Evolutionary conservation across 2,888 invertebrate species (phyloP).

Genomic region (Drosophila setosimentum): DNA sequence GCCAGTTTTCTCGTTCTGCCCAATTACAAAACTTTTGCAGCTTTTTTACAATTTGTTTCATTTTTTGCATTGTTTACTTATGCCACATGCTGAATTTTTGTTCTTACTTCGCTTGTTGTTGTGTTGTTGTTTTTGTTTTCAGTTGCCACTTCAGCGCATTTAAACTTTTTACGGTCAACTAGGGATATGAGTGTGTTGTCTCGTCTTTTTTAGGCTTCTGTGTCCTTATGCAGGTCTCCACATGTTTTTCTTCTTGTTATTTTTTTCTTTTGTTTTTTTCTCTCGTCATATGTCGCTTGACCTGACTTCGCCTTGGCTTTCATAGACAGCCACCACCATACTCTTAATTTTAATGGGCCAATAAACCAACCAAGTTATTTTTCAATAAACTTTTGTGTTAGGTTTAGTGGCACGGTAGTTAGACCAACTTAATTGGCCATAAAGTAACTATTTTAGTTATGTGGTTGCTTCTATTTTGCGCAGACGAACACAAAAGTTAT

Average conservation of each 20-base stretch:
- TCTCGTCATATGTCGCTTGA: conserved; percentile 25
- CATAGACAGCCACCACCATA: background rate
- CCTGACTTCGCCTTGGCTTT: conserved; percentile 12
- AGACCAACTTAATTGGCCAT: conserved; percentile 29
- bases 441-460: conserved; percentile 19
- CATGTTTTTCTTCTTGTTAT: background rate
- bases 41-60: conserved; percentile 46
- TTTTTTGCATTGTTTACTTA: conserved; percentile 43
- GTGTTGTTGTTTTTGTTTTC: conserved; percentile 7
- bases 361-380: conserved; percentile 35
- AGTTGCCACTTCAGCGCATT: conserved; percentile 42
- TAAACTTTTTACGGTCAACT: conserved; percentile 63
- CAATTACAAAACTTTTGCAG: conserved; percentile 54
- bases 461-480: background rate
- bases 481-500: background rate
- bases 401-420: background rate
- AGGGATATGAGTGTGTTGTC: conserved; percentile 39
- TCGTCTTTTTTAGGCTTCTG: conserved; percentile 1
- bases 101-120: conserved; percentile 1
- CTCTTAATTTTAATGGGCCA: conserved; percentile 21
- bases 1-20: conserved; percentile 12
- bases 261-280: conserved; percentile 7
- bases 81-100: conserved; percentile 27
- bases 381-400: conserved; percentile 27
- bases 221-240: background rate